Evolutionary conservation across 2,888 invertebrate species (phyloP).

Genomic region (Drosophila picticornis): DNA sequence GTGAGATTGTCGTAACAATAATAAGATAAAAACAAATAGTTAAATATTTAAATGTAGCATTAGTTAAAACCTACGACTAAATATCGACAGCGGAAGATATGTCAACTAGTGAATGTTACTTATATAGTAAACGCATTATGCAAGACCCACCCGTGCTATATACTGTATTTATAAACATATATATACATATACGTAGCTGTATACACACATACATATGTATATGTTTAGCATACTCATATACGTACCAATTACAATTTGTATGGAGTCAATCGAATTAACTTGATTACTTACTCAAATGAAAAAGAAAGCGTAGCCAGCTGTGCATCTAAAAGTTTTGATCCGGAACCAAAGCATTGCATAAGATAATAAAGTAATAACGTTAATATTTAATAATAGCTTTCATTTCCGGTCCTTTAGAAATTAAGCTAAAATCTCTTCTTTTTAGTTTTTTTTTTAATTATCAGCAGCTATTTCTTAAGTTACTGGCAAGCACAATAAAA

Average conservation of each 20-base stretch:
- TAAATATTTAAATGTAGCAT: constrained; percentile 31
- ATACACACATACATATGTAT: constrained; percentile 23
- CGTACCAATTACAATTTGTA: constrained; percentile 30
- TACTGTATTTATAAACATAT: constrained; percentile 31
- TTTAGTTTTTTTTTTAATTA: background rate
- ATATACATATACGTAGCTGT: constrained; percentile 5
- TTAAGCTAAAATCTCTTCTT: background rate
- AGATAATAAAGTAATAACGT: background rate
- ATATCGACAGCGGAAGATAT: constrained; percentile 19
- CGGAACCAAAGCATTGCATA: background rate
- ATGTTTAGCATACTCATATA: constrained; percentile 23
- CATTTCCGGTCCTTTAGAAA: background rate
- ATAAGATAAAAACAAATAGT: constrained; percentile 46
- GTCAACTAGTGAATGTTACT: constrained; percentile 46
- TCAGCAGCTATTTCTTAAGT: background rate
- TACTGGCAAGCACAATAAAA: background rate
- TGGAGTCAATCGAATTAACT: constrained; percentile 16
- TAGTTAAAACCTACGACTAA: constrained; percentile 26
- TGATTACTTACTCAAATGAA: background rate
- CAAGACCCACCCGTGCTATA: constrained; percentile 68
- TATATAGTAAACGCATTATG: constrained; percentile 50
- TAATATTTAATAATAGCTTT: background rate
- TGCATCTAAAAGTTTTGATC: constrained; percentile 6
- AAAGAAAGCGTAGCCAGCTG: constrained; percentile 7
- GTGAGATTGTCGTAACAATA: constrained; percentile 26